Conservation (phyloP, 2,113 vertebrate species). For the Cyanoramphus novaezelandiae region DNA sequence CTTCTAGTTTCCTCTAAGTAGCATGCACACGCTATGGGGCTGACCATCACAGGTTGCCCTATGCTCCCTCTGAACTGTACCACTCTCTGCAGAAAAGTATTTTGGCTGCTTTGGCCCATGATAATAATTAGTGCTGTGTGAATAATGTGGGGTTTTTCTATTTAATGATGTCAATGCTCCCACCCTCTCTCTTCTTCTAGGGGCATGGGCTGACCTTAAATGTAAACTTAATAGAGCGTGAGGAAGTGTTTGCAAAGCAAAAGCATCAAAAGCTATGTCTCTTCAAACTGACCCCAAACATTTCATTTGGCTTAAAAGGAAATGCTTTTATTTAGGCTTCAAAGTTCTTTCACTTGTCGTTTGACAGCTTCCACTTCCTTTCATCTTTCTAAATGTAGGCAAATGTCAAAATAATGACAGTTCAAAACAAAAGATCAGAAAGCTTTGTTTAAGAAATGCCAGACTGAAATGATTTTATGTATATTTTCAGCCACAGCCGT, state of each 20-base stretch:
- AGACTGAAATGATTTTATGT: background rate
- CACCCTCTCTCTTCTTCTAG: background rate
- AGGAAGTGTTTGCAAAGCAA: slow-evolving; percentile 49
- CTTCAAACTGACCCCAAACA: slow-evolving; percentile 12
- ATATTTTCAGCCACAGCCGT: slow-evolving; percentile 14
- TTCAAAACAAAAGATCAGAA: slow-evolving; percentile 53
- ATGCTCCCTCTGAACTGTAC: background rate
- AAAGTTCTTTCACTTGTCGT: slow-evolving; percentile 44
- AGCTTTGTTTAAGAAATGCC: slow-evolving; percentile 23
- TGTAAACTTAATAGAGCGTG: background rate
- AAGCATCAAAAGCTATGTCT: slow-evolving; percentile 47
- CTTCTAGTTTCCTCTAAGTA: background rate
- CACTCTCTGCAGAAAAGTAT: background rate
- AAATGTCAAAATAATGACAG: slow-evolving; percentile 11
- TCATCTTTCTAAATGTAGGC: slow-evolving; percentile 45
- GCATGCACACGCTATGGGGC: background rate
- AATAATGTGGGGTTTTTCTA: background rate
- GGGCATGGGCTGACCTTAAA: background rate
- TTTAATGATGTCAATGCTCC: background rate
- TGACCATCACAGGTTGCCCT: background rate
- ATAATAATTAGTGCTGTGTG: background rate
- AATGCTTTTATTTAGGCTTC: slow-evolving; percentile 57
- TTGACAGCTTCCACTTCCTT: slow-evolving; percentile 42
- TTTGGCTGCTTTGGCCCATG: background rate
- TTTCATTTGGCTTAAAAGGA: slow-evolving; percentile 28